A percentile compares a stretch with the other conserved stretches of the same genome.
These are phyloP conservation scores for Neofelis nebulosa DNA, from an alignment of 2,113 vertebrate genomes.

Conservation along the genomic window DNA sequence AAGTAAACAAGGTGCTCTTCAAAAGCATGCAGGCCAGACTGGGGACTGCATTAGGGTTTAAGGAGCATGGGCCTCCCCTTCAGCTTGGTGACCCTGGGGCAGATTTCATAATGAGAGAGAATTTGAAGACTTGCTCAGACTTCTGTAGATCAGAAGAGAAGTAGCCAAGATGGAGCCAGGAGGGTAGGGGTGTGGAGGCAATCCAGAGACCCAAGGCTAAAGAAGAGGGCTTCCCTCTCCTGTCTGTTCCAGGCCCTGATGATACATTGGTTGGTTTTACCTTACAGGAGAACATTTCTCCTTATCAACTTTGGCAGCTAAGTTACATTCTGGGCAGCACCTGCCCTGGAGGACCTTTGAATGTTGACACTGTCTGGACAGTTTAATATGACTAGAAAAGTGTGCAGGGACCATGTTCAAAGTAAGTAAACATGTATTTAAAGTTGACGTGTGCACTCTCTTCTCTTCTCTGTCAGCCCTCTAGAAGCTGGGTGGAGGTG, in stretches of 20 bases:
- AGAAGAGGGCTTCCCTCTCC: not conserved
- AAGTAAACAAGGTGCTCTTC: not conserved
- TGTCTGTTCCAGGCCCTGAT: fast-evolving
- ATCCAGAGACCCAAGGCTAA: not conserved
- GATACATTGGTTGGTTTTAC: not conserved
- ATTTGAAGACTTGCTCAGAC: not conserved
- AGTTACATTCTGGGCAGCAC: not conserved
- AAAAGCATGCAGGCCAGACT: fast-evolving
- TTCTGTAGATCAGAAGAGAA: not conserved
- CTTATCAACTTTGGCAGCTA: not conserved
- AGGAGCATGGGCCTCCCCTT: not conserved
- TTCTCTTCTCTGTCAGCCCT: not conserved
- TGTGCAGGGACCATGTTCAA: fast-evolving
- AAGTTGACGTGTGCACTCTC: not conserved
- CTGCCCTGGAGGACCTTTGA: not conserved
- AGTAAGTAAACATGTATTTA: not conserved
- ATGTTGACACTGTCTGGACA: not conserved
- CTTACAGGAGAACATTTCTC: not conserved
- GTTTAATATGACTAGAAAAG: not conserved
- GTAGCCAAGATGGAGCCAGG: not conserved
- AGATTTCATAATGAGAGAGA: not conserved
- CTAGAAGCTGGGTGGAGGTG: not conserved
- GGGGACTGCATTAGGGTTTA: not conserved
- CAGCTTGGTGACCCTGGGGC: not conserved
- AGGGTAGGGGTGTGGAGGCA: fast-evolving